Base-by-base conservation (phyloP, 2,113 vertebrate genomes). In the Ochotona curzoniae region DNA sequence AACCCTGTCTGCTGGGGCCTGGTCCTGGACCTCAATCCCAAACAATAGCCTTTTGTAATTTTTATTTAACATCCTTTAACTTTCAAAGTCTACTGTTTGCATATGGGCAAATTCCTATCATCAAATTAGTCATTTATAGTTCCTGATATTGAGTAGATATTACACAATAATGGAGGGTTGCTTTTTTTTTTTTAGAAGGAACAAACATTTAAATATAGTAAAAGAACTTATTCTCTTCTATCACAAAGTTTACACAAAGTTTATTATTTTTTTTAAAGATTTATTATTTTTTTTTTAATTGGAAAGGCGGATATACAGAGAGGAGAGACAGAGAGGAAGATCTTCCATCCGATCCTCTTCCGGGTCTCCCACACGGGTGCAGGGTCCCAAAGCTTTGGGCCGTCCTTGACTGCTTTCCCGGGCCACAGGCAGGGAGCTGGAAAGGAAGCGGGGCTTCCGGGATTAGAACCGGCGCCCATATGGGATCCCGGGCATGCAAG, bases 241-340 rank as follows among this genome's bases (percentile, higher is more conserved):
- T 61, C 23, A 61, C 28, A 82, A 75, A 96, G 82, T 60, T 83
- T 95, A 49, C n/a, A n/a, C n/a, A n/a, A n/a, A n/a, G n/a, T n/a
- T n/a, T n/a, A n/a, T n/a, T n/a, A n/a, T n/a, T n/a, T n/a, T n/a
- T n/a, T n/a, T n/a, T n/a, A n/a, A n/a, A n/a, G n/a, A n/a, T n/a
- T n/a, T n/a, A n/a, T n/a, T n/a, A n/a, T n/a, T n/a, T n/a, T n/a
- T n/a, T n/a, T n/a, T n/a, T n/a, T n/a, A n/a, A n/a, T n/a, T n/a
- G n/a, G n/a, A n/a, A n/a, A n/a, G n/a, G n/a, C n/a, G n/a, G n/a
- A n/a, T n/a, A n/a, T n/a, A n/a, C n/a, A n/a, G n/a, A n/a, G n/a
- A n/a, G n/a, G n/a, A n/a, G n/a, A n/a, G n/a, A n/a, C n/a, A n/a
- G n/a, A n/a, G n/a, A n/a, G n/a, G n/a, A n/a, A n/a, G n/a, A n/a